Evolutionary conservation across 2,113 vertebrate species (phyloP), one percentile per base, ranked within the genome.

Genomic region (Clarias magur): DNA sequence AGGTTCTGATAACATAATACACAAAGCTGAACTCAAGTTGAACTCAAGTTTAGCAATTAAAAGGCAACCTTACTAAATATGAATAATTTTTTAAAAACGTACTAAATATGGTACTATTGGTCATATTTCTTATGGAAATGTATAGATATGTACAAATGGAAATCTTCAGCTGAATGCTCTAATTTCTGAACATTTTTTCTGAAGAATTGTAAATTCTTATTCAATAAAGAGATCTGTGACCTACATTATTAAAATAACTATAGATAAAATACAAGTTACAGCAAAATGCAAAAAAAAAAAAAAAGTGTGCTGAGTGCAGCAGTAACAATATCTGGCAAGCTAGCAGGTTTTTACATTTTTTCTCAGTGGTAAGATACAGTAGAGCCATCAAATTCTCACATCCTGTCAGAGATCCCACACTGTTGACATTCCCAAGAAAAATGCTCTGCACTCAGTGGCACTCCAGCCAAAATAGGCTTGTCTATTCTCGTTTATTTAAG

Each of bases 341-440:
- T 56, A 78, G 4, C 75, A 56, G 75, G 23, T 54, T 54, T 54
- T 56, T 27, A 54, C 34, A 73, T 73, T 48, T 57, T 68, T 57
- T 57, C 38, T 56, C 48, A 27, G 42, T 53, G 2, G 25, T 27
- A 30, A 27, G 76, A 27, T 57, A 56, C 15, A 79, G 76, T 27
- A 16, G 23, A 79, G 76, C 53, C 27, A 57, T 54, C 76, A 79
- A 30, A 79, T 57, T 79, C 25, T 56, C 56, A 79, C 53, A 79
- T 79, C 76, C 53, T 79, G n/a, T 57, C n/a, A 79, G 53, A 30
- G 53, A 79, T 79, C 76, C 53, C n/a, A 79, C 76, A 57, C 76
- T 57, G 76, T 17, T 79, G 76, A 79, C 76, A 79, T 79, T 79
- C 56, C 15, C 25, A 27, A 57, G 76, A 79, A n/a, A 76, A 75